phyloP scores from a whole-genome alignment of 37 sponge, comb jelly and placozoan genomes.

The Trichoplax adhaerens region DNA sequence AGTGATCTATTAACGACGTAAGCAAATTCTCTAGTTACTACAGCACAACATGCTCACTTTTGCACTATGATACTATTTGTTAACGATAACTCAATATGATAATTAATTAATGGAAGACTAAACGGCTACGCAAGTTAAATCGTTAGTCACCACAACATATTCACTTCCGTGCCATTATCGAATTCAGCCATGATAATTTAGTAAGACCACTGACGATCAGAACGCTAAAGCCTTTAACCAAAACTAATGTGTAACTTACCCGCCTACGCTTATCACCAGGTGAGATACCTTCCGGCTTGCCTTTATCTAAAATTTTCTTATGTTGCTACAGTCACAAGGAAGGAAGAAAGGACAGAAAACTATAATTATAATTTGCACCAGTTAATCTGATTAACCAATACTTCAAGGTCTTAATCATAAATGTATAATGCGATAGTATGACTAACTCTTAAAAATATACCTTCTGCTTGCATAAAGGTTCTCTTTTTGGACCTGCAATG shows the following conservation, averaged over 20 bases:
- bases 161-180: no score
- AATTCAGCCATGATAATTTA: no score
- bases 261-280: conserved; percentile 34
- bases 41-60: no score
- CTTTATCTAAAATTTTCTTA: conserved; percentile 66
- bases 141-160: no score
- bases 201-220: no score
- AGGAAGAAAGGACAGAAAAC: neutral
- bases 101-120: no score
- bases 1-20: no score
- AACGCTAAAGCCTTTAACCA: no score
- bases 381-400: neutral
- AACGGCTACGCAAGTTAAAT: no score
- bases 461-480: conserved; percentile 44
- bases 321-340: conserved; percentile 26
- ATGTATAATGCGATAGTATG: neutral
- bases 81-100: no score
- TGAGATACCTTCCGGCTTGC: conserved; percentile 67
- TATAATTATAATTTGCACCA: neutral
- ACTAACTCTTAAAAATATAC: conserved; percentile 1
- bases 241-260: conserved; percentile 10
- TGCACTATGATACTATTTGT: no score
- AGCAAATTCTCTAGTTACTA: no score
- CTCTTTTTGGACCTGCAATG: conserved; percentile 19
- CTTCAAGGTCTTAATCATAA: neutral